Evolutionary conservation across 2,888 invertebrate genomes (phyloP).

Genomic region (Ernsta delagoae): DNA sequence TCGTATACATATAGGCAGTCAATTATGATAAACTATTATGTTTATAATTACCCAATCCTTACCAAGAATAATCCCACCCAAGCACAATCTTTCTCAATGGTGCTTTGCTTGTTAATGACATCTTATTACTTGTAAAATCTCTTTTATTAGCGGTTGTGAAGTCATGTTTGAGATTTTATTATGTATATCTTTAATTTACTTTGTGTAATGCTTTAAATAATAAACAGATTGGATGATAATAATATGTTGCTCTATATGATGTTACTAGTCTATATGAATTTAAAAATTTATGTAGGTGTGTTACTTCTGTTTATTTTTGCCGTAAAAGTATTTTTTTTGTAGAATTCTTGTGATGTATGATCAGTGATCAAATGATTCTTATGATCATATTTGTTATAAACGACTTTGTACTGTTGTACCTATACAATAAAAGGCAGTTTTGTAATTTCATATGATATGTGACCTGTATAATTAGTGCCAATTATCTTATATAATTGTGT

Average conservation of each 20-base stretch:
- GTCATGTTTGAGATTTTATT: constrained; percentile 66
- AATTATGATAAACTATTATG: constrained; percentile 38
- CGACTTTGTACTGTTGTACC: constrained; percentile 52
- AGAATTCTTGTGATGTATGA: constrained; percentile 28
- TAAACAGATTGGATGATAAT: constrained; percentile 44
- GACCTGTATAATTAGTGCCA: constrained; percentile 82
- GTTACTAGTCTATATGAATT: constrained; percentile 62
- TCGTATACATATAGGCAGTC: constrained; percentile 43
- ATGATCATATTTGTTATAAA: constrained; percentile 45
- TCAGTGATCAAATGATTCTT: constrained; percentile 40
- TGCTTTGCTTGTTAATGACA: constrained; percentile 68
- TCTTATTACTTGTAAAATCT: constrained; percentile 55
- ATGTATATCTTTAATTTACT: constrained; percentile 53
- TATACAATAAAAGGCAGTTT: constrained; percentile 52
- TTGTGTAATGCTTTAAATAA: constrained; percentile 53
- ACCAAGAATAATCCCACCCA: constrained; percentile 53
- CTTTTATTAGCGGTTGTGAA: constrained; percentile 75
- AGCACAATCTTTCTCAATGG: constrained; percentile 65
- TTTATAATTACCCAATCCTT: constrained; percentile 25
- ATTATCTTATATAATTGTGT: constrained; percentile 65
- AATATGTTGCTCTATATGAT: constrained; percentile 49
- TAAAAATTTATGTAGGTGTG: constrained; percentile 40
- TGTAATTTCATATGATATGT: constrained; percentile 74
- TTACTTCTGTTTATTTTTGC: constrained; percentile 40
- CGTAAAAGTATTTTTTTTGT: constrained; percentile 43